Evolutionary conservation across 2,113 vertebrate genomes (phyloP).

Genomic region (Antennarius striatus): DNA sequence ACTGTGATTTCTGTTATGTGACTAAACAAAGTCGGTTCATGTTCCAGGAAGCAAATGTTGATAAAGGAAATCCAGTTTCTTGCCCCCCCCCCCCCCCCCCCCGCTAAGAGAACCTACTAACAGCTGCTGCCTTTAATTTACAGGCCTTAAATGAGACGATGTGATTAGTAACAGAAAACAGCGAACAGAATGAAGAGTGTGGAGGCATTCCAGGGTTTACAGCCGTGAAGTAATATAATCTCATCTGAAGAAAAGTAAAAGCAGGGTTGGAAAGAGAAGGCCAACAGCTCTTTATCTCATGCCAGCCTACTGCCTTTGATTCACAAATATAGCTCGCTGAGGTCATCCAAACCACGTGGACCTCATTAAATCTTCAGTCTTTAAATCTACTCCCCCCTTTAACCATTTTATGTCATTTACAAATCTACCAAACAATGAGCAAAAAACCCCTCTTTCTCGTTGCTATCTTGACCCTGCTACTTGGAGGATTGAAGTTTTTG

Average conservation of each 20-base stretch:
- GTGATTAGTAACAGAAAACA: constrained; percentile 70
- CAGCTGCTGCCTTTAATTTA: constrained; percentile 28
- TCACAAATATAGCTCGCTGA: constrained; percentile 46
- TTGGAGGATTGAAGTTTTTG: constrained; percentile 32
- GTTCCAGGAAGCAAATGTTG: constrained; percentile 23
- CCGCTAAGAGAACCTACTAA: constrained; percentile 26
- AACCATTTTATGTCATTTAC: constrained; percentile 47
- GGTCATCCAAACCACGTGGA: constrained; percentile 69
- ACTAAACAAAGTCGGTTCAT: constrained; percentile 19
- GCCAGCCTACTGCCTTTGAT: constrained; percentile 74
- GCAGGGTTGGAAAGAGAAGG: constrained; percentile 21
- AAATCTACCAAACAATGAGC: constrained; percentile 38
- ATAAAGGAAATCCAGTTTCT: constrained; percentile 41
- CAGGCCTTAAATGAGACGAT: constrained; percentile 47
- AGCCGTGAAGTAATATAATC: constrained; percentile 65
- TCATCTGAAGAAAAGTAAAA: constrained; percentile 41
- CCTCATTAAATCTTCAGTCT: constrained; percentile 61
- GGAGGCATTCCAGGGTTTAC: constrained; percentile 57
- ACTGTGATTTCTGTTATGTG: constrained; percentile 12
- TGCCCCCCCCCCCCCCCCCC: constrained; percentile 6
- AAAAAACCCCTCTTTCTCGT: constrained; percentile 31
- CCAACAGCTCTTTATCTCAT: constrained; percentile 64
- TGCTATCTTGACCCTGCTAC: constrained; percentile 31
- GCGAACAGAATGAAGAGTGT: constrained; percentile 31
- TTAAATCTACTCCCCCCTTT: constrained; percentile 17